Percentiles rank a stretch among this genome's conserved stretches.
phyloP scores from a whole-genome alignment of 2,113 vertebrate genomes.

The Nerophis lumbriciformis region DNA sequence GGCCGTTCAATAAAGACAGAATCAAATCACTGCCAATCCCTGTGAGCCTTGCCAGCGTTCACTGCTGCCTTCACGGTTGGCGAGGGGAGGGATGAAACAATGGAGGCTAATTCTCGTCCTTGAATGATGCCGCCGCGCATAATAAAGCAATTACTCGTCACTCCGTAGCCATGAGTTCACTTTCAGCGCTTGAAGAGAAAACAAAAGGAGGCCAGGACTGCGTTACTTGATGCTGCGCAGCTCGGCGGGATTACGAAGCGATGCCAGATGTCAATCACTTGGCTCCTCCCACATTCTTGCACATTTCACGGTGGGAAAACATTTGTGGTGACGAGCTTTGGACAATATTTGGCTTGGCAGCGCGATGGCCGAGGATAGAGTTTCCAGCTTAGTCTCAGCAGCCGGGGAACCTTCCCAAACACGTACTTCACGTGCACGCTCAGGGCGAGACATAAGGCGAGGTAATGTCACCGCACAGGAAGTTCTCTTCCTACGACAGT shows the following conservation, averaged over 20 bases:
- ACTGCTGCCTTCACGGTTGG: constrained; percentile 31
- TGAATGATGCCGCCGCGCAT: neutral
- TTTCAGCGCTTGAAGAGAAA: neutral
- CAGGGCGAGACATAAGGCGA: constrained; percentile 24
- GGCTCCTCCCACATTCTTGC: neutral
- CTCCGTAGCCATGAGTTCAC: constrained; percentile 8
- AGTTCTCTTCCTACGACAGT: too few species aligned
- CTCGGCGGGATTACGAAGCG: constrained; percentile 8
- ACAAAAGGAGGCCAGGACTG: neutral
- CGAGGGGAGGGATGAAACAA: constrained; percentile 39
- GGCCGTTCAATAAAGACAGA: constrained; percentile 61
- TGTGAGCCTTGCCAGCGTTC: constrained; percentile 48
- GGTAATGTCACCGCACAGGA: neutral
- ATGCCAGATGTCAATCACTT: constrained; percentile 17
- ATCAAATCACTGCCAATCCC: constrained; percentile 59
- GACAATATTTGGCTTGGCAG: constrained; percentile 38
- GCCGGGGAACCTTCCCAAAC: constrained; percentile 25
- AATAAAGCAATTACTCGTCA: constrained; percentile 22
- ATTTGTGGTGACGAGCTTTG: neutral
- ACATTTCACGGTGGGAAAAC: constrained; percentile 28
- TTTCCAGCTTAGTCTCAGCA: constrained; percentile 20
- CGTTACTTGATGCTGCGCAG: neutral
- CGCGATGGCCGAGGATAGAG: constrained; percentile 7
- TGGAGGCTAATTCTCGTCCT: constrained; percentile 41
- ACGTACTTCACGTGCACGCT: constrained; percentile 10